Evolutionary conservation across 2,888 invertebrate species (phyloP).

Genomic region (Drosophila helvetica): DNA sequence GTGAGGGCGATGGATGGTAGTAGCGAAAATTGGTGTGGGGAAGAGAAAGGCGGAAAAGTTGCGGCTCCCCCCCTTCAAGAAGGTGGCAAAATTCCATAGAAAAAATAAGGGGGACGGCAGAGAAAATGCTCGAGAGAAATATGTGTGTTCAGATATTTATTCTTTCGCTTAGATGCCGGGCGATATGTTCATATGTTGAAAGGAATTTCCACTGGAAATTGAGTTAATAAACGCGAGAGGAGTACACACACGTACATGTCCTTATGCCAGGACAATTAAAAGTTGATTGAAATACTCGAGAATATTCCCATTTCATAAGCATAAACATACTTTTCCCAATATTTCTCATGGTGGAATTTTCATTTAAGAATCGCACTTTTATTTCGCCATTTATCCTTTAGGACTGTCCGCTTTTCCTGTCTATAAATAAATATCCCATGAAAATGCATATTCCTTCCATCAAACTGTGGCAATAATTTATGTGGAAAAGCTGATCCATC

Average conservation of each 20-base stretch:
- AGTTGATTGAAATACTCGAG: no score
- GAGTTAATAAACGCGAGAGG: neutral
- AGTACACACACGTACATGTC: no score
- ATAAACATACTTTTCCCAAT: neutral
- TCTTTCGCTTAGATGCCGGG: neutral
- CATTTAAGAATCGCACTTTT: neutral
- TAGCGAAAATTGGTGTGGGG: neutral
- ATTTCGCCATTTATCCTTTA: neutral
- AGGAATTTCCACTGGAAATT: neutral
- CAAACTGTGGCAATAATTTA: slow-evolving; percentile 5
- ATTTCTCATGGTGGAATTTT: no score
- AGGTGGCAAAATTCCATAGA: neutral
- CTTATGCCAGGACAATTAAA: no score
- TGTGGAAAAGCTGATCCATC: neutral
- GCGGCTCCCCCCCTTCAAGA: neutral
- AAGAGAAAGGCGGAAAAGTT: neutral
- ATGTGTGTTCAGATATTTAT: neutral
- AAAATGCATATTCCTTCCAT: neutral
- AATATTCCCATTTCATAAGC: no score
- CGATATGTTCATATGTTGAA: no score
- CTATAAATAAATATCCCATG: neutral
- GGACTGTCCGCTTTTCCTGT: no score
- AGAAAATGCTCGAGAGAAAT: neutral
- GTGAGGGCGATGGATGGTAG: neutral
- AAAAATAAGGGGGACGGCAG: neutral